A percentile compares a stretch with the other conserved stretches of the same genome.
Conservation (phyloP, 2,797 vertebrate genomes). For the Myiothlypis chrysogaster region DNA sequence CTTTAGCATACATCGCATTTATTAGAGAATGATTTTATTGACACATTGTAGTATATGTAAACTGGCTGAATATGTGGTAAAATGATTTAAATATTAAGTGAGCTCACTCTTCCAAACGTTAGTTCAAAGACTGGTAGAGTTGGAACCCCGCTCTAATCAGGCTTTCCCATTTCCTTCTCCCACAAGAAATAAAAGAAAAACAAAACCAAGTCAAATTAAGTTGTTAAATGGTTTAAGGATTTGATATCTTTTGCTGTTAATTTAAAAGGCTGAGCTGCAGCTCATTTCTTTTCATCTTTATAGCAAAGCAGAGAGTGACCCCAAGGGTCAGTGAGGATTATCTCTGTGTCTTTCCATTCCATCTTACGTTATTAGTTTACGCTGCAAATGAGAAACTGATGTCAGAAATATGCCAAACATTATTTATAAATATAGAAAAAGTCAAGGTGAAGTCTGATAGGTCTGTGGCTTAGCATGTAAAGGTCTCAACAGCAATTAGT, state of each 20-base stretch:
- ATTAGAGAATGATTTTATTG: neutral
- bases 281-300: slow-evolving; percentile 67
- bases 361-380: slow-evolving; percentile 41
- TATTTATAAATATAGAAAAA: slow-evolving; percentile 35
- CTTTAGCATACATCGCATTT: neutral
- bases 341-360: slow-evolving; percentile 41
- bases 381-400: slow-evolving; percentile 56
- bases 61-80: neutral
- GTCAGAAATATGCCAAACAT: slow-evolving; percentile 28
- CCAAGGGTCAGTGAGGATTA: slow-evolving; percentile 21
- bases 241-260: slow-evolving; percentile 59
- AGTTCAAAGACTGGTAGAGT: slow-evolving; percentile 54
- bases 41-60: neutral
- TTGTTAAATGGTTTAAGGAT: slow-evolving; percentile 62
- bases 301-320: slow-evolving; percentile 48
- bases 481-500: slow-evolving; percentile 39
- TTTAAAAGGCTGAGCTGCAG: slow-evolving; percentile 50
- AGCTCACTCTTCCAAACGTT: neutral
- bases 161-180: slow-evolving; percentile 20
- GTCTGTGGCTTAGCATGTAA: neutral
- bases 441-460: neutral
- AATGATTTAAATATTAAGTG: slow-evolving; percentile 55
- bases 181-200: slow-evolving; percentile 54
- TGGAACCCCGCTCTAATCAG: neutral
- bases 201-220: slow-evolving; percentile 64